phyloP scores from a whole-genome alignment of 2,797 vertebrate species.

The Eospalax fontanierii region DNA sequence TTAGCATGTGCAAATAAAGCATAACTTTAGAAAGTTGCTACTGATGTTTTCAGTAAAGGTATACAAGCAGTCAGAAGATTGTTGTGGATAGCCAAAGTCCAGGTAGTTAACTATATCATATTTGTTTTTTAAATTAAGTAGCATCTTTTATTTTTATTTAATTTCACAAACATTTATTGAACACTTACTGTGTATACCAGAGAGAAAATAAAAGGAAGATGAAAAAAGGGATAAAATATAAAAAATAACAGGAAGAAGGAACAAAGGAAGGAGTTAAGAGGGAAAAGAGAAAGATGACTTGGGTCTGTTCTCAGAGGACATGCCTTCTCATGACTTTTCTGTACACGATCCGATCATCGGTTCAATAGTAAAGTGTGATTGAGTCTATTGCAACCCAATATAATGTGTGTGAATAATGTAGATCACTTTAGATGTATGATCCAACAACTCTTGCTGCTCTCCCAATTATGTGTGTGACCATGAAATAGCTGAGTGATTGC shows the following conservation, averaged over 20 bases:
- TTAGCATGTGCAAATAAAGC: background rate
- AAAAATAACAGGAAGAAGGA: background rate
- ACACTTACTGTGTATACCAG: background rate
- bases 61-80: background rate
- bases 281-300: background rate
- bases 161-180: background rate
- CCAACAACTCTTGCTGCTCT: background rate
- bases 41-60: background rate
- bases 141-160: slow-evolving; percentile 51
- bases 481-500: background rate
- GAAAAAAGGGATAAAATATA: background rate
- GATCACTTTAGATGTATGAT: background rate
- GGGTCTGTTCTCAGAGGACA: background rate
- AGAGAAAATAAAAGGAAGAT: background rate
- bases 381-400: background rate
- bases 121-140: slow-evolving; percentile 18
- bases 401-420: background rate
- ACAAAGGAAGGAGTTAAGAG: background rate
- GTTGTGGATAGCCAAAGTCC: background rate
- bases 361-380: background rate
- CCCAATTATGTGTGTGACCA: background rate
- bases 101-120: background rate
- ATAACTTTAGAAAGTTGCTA: background rate
- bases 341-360: background rate
- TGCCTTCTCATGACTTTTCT: background rate